Evolutionary conservation across 2,888 invertebrate genomes (phyloP), one percentile per base, ranked within the genome.

Genomic region (Trachelus troglodyta): DNA sequence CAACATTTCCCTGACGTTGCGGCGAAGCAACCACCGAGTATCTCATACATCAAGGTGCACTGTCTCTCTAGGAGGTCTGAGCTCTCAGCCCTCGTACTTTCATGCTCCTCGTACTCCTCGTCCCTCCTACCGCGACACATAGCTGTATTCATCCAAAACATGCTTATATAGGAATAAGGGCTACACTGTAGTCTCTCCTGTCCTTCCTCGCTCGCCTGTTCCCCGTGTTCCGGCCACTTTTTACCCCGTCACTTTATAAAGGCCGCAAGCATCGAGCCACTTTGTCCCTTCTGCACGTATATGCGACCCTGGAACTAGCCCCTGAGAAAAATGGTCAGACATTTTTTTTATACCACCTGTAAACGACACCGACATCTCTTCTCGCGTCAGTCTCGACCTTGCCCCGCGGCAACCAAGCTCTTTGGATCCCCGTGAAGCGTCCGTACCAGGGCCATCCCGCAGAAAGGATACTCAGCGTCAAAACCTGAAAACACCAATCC

Each of bases 1-100:
- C 80, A 85, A 85, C 87, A 86, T 89, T 87, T 88, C 83, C 86
- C 82, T 82, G 85, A 85, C 87, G 83, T 79, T 82, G 81, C 76
- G 82, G 83, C 82, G 84, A 84, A 84, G 82, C 85, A 84, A 79
- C 83, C 78, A 71, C 56, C 76, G 82, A 85, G 83, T 83, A 85
- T 85, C 85, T 83, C 87, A 84, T 85, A 85, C 87, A 85, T 87
- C 86, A 87, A 71, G 71, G 33, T 71, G 71, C 30, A 71, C 31
- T 34, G 71, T 76, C 76, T 80, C 76, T 34, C 74, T 6, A 35
- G 56, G 76, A 74, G 77, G 76, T 75, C 31, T 79, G 75, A 76
- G 56, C 56, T 56, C 56, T 56, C 56, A 56, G 56, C 75, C 68
- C 71, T 23, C 56, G 2, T 34, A 76, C 79, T 79, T 76, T 75